Percentiles rank a stretch among this genome's conserved stretches.
phyloP scores from a whole-genome alignment of 2,888 invertebrate species.

The Mythimna pallens region DNA sequence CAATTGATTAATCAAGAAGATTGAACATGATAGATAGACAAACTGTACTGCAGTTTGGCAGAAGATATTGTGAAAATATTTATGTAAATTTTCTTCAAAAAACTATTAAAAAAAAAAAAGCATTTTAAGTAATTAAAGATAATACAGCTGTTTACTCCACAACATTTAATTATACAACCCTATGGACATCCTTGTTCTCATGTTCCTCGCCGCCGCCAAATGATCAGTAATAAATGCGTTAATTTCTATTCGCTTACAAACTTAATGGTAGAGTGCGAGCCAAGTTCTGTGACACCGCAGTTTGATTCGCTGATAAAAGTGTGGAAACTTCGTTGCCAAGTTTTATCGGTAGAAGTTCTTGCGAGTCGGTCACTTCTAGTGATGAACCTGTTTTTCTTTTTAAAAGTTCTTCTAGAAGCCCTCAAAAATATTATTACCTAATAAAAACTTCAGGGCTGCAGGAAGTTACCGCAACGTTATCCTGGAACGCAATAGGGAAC shows the following conservation, averaged over 20 bases:
- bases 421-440: too few relatives aligned
- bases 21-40: too few relatives aligned
- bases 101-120: too few relatives aligned
- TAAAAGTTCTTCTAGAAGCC: neutral
- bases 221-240: slow-evolving; percentile 50
- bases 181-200: slow-evolving; percentile 16
- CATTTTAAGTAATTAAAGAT: too few relatives aligned
- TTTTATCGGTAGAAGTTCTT: slow-evolving; percentile 11
- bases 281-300: slow-evolving; percentile 36
- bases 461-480: too few relatives aligned
- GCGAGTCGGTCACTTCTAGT: neutral
- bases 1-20: too few relatives aligned
- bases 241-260: slow-evolving; percentile 43
- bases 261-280: slow-evolving; percentile 38
- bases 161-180: neutral
- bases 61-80: too few relatives aligned
- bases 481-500: too few relatives aligned
- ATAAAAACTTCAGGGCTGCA: neutral
- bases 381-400: neutral
- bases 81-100: too few relatives aligned
- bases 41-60: too few relatives aligned
- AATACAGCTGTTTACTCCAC: too few relatives aligned
- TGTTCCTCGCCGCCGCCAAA: slow-evolving; percentile 40
- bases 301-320: slow-evolving; percentile 44
- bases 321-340: slow-evolving; percentile 22